Evolutionary conservation across 2,888 invertebrate genomes (phyloP).

Genomic region (Balanococcus diminutus): DNA sequence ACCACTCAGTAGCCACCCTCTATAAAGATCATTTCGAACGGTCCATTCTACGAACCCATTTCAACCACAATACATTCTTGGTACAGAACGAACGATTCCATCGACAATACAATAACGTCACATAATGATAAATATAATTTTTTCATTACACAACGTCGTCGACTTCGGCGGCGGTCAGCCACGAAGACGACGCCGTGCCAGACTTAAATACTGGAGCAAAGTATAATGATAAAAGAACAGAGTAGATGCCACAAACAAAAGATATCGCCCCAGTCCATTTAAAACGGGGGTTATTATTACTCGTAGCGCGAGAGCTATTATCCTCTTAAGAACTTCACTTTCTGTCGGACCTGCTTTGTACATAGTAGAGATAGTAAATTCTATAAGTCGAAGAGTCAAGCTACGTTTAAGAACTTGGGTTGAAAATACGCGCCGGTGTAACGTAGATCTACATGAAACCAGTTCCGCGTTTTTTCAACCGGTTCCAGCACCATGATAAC

Average conservation of each 20-base stretch:
- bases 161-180: neutral
- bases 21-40: neutral
- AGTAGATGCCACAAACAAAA: conserved; percentile 1
- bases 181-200: neutral
- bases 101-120: neutral
- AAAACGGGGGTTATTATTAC: neutral
- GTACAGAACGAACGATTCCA: neutral
- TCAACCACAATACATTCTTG: neutral
- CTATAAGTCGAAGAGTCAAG: neutral
- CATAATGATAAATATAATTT: conserved; percentile 9
- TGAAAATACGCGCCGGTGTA: neutral
- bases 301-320: neutral
- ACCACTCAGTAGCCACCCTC: neutral
- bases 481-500: neutral
- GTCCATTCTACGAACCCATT: neutral
- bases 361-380: neutral
- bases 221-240: neutral
- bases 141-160: neutral
- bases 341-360: neutral
- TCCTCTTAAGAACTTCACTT: conserved; percentile 6
- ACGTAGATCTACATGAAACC: neutral
- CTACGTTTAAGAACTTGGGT: neutral
- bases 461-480: neutral
- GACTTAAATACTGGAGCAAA: neutral
- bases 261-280: neutral